Evolutionary conservation across 1,140 invertebrate species (phyloP), one percentile per base, ranked within the genome.

Genomic region (Heliconius melpomene): DNA sequence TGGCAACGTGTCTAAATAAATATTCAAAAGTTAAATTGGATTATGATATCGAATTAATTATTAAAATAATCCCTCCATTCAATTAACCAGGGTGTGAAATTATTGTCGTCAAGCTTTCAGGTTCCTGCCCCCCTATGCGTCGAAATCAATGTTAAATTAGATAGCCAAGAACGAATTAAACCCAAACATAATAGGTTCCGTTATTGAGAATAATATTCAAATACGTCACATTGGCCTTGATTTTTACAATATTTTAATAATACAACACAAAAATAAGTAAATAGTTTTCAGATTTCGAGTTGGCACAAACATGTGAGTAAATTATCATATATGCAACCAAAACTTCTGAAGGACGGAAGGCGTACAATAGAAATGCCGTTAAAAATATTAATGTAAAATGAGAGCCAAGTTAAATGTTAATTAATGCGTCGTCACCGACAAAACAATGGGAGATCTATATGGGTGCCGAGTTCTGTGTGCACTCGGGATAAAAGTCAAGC

Each of bases 231-330:
- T 7, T n/a, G 1, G 52, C 20, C 20, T 54, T 46, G 40, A 46
- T 46, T 40, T 40, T 46, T 1, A 46, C 40, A 16, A 46, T 46
- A 52, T 18, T 20, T 52, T 18, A 20, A 52, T 20, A 7, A 52
- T 52, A 57, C 8, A 18, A 57, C 54, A 23, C 7, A n/a, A 57
- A 57, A 57, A 9, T 20, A n/a, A 57, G 18, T 57, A 57, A 57
- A 18, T 57, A 57, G 20, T 57, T 57, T n/a, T 57, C 20, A 57
- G n/a, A 3, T 57, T 57, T 57, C 54, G 7, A 57, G 54, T 57
- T 57, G 54, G 54, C 54, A 57, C n/a, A 23, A 57, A 57, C 54
- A 57, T 23, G 54, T 57, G n/a, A 57, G 54, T 57, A 57, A 57
- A 57, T 57, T 57, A 57, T n/a, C 50, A 52, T 57, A 20, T n/a